A percentile compares a stretch with the other conserved stretches of the same genome.
phyloP scores from a whole-genome alignment of 2,113 vertebrate genomes.

The Nyctereutes procyonoides region DNA sequence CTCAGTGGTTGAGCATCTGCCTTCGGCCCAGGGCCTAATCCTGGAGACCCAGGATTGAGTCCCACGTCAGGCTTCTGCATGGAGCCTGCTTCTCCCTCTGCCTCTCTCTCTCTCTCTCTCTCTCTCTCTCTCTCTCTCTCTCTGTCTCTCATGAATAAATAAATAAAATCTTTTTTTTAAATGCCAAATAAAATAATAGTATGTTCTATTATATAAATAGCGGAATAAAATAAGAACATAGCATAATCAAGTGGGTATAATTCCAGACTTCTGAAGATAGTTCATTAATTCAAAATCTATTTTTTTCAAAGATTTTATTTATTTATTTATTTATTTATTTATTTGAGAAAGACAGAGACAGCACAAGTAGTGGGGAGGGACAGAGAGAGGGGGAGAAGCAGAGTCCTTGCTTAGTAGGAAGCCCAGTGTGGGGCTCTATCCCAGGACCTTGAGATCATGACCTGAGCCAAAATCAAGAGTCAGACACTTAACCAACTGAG shows the following conservation, averaged over 20 bases:
- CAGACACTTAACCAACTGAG: background rate
- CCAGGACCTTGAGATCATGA: background rate
- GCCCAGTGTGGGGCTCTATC: background rate
- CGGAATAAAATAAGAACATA: background rate
- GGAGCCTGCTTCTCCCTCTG: too few species aligned
- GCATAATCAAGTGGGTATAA: background rate
- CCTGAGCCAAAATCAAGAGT: background rate
- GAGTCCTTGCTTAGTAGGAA: background rate
- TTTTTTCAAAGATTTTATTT: background rate
- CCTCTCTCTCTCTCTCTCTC: too few species aligned
- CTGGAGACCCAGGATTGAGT: too few species aligned
- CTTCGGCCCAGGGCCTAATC: too few species aligned
- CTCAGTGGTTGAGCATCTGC: too few species aligned
- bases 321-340: background rate
- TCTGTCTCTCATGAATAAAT: too few species aligned
- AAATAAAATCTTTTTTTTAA: background rate
- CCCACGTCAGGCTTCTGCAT: too few species aligned
- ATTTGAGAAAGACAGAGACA: background rate
- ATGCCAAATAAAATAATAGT: conserved; percentile 14
- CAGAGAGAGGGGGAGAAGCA: background rate
- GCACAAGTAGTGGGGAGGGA: background rate
- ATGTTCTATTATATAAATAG: background rate
- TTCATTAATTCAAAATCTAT: background rate
- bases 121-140: too few species aligned
- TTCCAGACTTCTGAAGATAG: background rate